A percentile compares a stretch with the other conserved stretches of the same genome.
These are phyloP conservation scores for Apocrypta bakeri DNA, from an alignment of 1,140 invertebrate species.

Conservation along the genomic window DNA sequence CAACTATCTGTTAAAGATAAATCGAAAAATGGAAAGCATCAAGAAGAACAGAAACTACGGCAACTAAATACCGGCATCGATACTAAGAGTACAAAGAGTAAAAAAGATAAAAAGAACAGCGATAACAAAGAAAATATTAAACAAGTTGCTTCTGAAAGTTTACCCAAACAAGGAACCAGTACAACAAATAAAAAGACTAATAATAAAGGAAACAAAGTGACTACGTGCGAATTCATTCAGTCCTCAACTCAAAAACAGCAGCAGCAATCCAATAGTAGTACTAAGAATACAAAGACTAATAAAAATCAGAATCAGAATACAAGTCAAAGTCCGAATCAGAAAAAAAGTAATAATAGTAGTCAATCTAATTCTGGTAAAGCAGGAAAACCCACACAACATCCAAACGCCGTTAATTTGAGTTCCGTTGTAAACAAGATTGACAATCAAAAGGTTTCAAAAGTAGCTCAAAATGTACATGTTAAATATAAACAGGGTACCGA, in stretches of 20 bases:
- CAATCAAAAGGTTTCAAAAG: conserved; percentile 48
- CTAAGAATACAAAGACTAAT: conserved; percentile 55
- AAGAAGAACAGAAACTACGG: conserved; percentile 59
- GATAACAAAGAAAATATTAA: conserved; percentile 68
- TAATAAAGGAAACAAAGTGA: conserved; percentile 47
- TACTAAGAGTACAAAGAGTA: conserved; percentile 62
- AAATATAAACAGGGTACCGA: conserved; percentile 54
- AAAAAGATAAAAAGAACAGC: conserved; percentile 68
- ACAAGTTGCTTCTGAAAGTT: conserved; percentile 56
- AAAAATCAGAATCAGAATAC: conserved; percentile 51
- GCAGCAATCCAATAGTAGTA: conserved; percentile 56
- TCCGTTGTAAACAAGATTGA: conserved; percentile 24
- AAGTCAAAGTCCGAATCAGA: conserved; percentile 53
- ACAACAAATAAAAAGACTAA: conserved; percentile 45
- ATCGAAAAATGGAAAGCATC: conserved; percentile 58
- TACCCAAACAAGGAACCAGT: conserved; percentile 54
- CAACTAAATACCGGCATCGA: conserved; percentile 55
- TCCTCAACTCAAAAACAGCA: conserved; percentile 50
- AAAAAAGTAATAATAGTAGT: conserved; percentile 42
- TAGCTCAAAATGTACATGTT: conserved; percentile 12
- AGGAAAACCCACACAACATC: conserved; percentile 54
- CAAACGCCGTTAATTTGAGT: conserved; percentile 32
- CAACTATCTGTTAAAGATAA: conserved; percentile 60
- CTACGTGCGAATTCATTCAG: not conserved
- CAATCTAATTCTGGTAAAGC: conserved; percentile 50